Evolutionary conservation across 2,888 invertebrate species (phyloP), one percentile per base, ranked within the genome.

Genomic region (Ichneumoninae sp.): DNA sequence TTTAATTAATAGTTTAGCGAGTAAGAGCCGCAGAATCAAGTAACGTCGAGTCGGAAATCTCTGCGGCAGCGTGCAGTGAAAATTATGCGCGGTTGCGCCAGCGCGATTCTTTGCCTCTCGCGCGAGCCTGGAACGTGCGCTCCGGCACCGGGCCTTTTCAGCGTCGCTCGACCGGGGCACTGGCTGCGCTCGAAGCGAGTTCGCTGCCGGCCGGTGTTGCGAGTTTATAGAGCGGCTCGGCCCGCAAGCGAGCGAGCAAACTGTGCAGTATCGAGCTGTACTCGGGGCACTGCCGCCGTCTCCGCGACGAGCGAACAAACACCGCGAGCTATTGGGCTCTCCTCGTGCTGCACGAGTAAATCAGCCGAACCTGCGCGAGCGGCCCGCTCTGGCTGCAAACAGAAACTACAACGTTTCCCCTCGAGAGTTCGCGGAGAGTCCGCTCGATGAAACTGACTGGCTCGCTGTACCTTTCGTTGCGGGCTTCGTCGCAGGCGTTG

Each of bases 221-320:
- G 47, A 76, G 75, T 81, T 70, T 70, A 57, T 76, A 75, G 66
- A 71, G 66, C 71, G 22, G 57, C 65, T 52, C 69, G 74, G 13
- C 1, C 33, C 13, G 26, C 50, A 6, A 54, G 10, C 33, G 44
- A 52, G 16, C 40, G 57, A 50, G 60, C 30, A 5, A 75, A 47
- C 63, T 52, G 47, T 54, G 36, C 16, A 22, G 22, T 54, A 76
- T 68, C 36, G 68, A 66, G 47, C 69, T n/a, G 70, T 33, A 30
- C 52, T 26, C 30, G 44, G 4, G 33, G 26, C 52, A 30, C 33
- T 54, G 36, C 52, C 44, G 26, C 30, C 16, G 26, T 30, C 26
- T 5, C 60, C 30, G 30, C 63, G 30, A 76, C 68, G 78, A 52
- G 57, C 13, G 68, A 69, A 60, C 57, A 78, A 78, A 78, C 77